Evolutionary conservation across 2,888 invertebrate species (phyloP), one percentile per base, ranked within the genome.

Genomic region (Marronus borbonicus): DNA sequence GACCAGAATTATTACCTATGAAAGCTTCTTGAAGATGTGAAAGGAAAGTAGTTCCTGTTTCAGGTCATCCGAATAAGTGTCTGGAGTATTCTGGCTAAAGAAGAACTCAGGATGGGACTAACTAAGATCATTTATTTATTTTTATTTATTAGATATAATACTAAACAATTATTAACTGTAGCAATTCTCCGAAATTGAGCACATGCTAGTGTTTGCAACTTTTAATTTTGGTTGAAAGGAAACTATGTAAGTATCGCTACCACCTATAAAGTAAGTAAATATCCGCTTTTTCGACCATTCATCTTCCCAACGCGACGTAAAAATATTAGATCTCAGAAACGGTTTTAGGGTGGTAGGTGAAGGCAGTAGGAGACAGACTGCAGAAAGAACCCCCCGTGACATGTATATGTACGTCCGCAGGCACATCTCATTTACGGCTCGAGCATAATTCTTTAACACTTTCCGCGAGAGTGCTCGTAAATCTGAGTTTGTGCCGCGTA

Each of bases 361-460:
- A 58, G 58, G 28, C 12, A 39, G 17, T 58, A 14, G 60, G 39
- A 44, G 44, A 44, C 20, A 5, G 20, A 50, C 52, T 55, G 52
- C 52, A 31, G 58, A 82, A 83, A 84, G 83, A 85, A 84, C 85
- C 86, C 86, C 86, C 86, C 83, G 86, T 87, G 87, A 87, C 86
- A 86, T 86, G 86, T 86, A 87, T 87, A 86, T 86, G 85, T 86
- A 85, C 86, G 85, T 84, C 83, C 83, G 86, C 50, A 89, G 89
- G 89, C 90, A 90, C 90, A 89, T 90, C 89, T 90, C 90, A 90
- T 90, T 90, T 90, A 89, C 89, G 88, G 87, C 84, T 86, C 85
- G 85, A 20, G 89, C 89, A 90, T 90, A 90, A 90, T 90, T 90
- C 89, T 89, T 88, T 88, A 89, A 89, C 90, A 90, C 90, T 90